Percentiles rank a stretch among this genome's conserved stretches.
Evolutionary conservation across 2,888 invertebrate genomes (phyloP).

Genomic region (Ypsolopha sequella): DNA sequence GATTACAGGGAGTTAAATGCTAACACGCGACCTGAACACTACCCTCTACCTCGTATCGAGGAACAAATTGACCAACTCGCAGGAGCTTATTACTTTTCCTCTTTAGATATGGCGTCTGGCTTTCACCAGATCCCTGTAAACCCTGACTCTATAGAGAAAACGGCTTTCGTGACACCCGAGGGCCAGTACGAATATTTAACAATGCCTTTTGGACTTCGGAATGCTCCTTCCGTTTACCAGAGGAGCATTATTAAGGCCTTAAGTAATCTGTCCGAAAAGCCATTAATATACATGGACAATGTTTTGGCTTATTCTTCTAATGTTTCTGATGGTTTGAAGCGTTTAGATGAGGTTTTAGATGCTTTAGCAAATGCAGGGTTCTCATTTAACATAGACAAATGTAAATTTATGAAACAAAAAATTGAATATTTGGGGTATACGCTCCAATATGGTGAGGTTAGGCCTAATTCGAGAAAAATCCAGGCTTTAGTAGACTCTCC

Average conservation of each 20-base stretch:
- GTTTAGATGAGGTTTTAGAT: neutral
- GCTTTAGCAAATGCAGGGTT: slow-evolving; percentile 1
- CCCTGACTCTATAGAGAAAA: slow-evolving; percentile 8
- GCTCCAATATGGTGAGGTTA: neutral
- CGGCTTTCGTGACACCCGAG: no score
- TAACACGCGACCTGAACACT: no score
- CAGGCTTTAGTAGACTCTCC: neutral
- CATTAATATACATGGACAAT: slow-evolving; percentile 5
- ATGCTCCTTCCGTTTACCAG: slow-evolving; percentile 11
- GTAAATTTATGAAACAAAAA: no score
- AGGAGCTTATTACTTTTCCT: slow-evolving; percentile 7
- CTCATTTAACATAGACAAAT: slow-evolving; percentile 3
- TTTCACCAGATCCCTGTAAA: slow-evolving; percentile 10
- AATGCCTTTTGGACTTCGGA: slow-evolving; percentile 12
- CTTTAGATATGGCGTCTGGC: slow-evolving; percentile 9
- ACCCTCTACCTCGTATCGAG: no score
- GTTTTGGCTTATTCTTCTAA: neutral
- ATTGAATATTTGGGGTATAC: slow-evolving; percentile 8
- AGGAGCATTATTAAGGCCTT: slow-evolving; percentile 10
- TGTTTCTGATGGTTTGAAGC: slow-evolving; percentile 1
- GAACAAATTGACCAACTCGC: slow-evolving; percentile 7
- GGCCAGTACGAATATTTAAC: slow-evolving; percentile 9
- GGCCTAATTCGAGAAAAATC: neutral
- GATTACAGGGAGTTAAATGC: no score
- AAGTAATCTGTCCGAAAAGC: neutral